phyloP scores from a whole-genome alignment of 2,113 vertebrate genomes.

The Nothobranchius furzeri region DNA sequence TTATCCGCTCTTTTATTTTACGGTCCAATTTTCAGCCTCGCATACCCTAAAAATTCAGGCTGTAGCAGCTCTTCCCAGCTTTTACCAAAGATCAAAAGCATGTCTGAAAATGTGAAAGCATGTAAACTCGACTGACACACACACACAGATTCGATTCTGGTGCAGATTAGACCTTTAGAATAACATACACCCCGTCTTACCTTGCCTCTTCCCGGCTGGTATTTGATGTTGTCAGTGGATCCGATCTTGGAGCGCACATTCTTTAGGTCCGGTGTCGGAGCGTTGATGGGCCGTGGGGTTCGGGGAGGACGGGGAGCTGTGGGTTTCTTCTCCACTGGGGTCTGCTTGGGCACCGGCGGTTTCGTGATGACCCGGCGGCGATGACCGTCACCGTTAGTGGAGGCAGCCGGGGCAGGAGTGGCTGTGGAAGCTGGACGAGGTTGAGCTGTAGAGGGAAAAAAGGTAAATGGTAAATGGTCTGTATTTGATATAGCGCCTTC shows the following conservation, averaged over 20 bases:
- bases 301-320: constrained; percentile 70
- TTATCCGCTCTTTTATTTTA: neutral
- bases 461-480: too few relatives aligned
- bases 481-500: too few relatives aligned
- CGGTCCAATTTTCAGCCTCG: neutral
- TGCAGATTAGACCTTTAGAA: neutral
- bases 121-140: too few relatives aligned
- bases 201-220: constrained; percentile 95
- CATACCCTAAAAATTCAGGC: neutral
- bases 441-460: constrained; percentile 57
- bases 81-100: neutral
- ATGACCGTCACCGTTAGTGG: constrained; percentile 61
- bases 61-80: too few relatives aligned
- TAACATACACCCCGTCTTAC: constrained; percentile 69
- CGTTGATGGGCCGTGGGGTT: constrained; percentile 61
- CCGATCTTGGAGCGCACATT: constrained; percentile 93
- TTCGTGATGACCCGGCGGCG: constrained; percentile 79
- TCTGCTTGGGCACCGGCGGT: constrained; percentile 80
- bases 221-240: constrained; percentile 94
- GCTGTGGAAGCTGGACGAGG: constrained; percentile 69
- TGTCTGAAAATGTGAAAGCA: neutral
- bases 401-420: constrained; percentile 60
- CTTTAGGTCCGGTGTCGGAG: constrained; percentile 87
- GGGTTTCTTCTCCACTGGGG: constrained; percentile 81
- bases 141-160: rapidly evolving